phyloP scores from a whole-genome alignment of 2,797 vertebrate genomes.

The Anguilla obscura region DNA sequence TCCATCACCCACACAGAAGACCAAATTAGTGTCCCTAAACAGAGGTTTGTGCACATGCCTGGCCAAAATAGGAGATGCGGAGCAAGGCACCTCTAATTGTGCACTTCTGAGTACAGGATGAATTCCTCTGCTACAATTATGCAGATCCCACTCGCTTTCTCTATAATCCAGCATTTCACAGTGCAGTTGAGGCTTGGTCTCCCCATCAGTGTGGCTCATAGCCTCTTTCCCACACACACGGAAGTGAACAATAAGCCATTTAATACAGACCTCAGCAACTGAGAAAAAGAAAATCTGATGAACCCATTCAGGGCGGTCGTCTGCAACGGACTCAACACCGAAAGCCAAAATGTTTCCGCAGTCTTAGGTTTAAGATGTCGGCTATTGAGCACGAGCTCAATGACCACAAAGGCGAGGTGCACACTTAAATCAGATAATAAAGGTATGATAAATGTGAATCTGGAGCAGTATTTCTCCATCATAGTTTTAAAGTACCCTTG shows the following conservation, averaged over 20 bases:
- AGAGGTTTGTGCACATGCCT: neutral
- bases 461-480: neutral
- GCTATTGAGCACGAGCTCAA: neutral
- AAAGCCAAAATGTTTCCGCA: neutral
- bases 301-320: neutral
- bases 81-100: constrained; percentile 55
- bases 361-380: neutral
- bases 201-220: neutral
- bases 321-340: neutral
- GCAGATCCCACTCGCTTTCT: constrained; percentile 28
- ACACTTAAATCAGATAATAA: neutral
- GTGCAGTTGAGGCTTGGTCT: constrained; percentile 33
- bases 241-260: constrained; percentile 43
- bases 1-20: constrained; percentile 13
- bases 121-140: constrained; percentile 45
- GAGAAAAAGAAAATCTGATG: neutral
- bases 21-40: neutral
- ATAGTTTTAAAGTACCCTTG: constrained; percentile 20
- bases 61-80: constrained; percentile 33
- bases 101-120: constrained; percentile 34
- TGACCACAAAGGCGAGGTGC: neutral
- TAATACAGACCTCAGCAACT: constrained; percentile 26
- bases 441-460: neutral
- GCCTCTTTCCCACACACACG: constrained; percentile 6
- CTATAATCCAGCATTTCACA: constrained; percentile 29